Evolutionary conservation across 2,797 vertebrate genomes (phyloP).

Genomic region (Bradypus variegatus): DNA sequence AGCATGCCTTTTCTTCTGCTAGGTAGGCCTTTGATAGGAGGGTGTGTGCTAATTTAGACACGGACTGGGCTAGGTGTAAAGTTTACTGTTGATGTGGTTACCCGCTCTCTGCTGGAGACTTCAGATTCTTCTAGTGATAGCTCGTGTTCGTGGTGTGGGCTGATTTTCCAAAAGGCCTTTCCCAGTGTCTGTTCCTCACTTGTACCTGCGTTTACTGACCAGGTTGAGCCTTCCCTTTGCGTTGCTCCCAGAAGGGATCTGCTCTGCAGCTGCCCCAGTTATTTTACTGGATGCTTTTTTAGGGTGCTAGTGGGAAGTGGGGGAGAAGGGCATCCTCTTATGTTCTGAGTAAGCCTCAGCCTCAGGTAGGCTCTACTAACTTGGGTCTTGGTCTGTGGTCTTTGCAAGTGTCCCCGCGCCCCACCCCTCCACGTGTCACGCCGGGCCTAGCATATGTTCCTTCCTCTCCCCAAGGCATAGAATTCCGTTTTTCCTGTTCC

Average conservation of each 20-base stretch:
- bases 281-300: not conserved
- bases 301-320: accelerated
- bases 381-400: not conserved
- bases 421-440: accelerated
- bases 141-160: not conserved
- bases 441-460: not conserved
- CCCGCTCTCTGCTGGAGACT: not conserved
- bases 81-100: not conserved
- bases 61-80: not conserved
- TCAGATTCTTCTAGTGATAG: not conserved
- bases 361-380: not conserved
- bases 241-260: not conserved
- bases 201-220: not conserved
- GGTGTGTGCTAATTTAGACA: not conserved
- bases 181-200: not conserved
- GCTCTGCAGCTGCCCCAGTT: not conserved
- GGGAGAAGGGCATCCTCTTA: not conserved
- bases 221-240: not conserved
- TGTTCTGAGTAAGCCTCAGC: not conserved
- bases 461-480: not conserved
- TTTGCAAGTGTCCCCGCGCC: not conserved
- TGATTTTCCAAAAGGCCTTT: not conserved
- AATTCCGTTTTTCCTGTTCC: too few relatives aligned
- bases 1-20: not conserved
- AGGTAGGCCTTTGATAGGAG: not conserved